Evolutionary conservation across 2,888 invertebrate species (phyloP).

Genomic region (Drosophila borealis): DNA sequence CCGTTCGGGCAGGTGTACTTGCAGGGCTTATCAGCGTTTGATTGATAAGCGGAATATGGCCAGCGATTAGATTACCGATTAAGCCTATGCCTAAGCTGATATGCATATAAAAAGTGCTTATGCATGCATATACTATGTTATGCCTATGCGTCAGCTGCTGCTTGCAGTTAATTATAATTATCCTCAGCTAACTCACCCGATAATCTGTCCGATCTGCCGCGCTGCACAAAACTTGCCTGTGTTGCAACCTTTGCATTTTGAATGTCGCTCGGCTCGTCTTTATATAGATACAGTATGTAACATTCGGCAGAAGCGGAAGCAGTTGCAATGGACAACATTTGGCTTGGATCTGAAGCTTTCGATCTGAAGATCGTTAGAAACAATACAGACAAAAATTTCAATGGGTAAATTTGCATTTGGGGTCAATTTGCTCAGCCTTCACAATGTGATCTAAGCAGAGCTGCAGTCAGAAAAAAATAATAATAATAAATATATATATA

Average conservation of each 20-base stretch:
- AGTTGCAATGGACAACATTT: conserved; percentile 27
- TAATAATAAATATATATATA: not conserved
- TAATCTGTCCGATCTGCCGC: not conserved
- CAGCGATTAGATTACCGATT: not conserved
- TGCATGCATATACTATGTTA: too few relatives aligned
- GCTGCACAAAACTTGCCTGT: not conserved
- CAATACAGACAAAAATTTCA: not conserved
- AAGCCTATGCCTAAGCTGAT: too few relatives aligned
- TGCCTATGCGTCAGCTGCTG: not conserved
- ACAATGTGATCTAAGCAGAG: conserved; percentile 8
- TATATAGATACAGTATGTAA: conserved; percentile 4
- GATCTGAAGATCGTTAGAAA: conserved; percentile 4
- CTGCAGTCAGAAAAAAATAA: conserved; percentile 15
- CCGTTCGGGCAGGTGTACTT: conserved; percentile 27
- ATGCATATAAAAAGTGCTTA: too few relatives aligned
- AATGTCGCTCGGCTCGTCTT: not conserved
- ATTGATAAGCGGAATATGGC: conserved; percentile 21
- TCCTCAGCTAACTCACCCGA: conserved; percentile 6
- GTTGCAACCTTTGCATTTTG: conserved; percentile 10
- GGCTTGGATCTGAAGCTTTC: not conserved
- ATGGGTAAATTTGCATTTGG: conserved; percentile 76
- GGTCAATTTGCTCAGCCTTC: conserved; percentile 60
- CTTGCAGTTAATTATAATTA: not conserved
- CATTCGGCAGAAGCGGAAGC: conserved; percentile 38
- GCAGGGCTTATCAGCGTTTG: conserved; percentile 26